phyloP scores from a whole-genome alignment of 2,113 vertebrate species.

The Labrus mixtus region DNA sequence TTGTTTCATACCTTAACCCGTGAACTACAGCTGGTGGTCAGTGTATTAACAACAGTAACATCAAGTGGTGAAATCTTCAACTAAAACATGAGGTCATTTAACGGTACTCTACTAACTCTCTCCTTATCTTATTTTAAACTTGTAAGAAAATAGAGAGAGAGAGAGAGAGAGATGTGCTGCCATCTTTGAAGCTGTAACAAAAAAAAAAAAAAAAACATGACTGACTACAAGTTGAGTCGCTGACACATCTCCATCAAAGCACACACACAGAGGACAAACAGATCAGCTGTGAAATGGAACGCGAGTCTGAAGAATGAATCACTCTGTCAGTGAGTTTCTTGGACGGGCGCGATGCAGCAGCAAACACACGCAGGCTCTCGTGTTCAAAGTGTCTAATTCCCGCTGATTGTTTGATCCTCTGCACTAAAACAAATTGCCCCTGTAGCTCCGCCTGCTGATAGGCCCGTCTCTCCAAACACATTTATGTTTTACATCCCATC shows the following conservation, averaged over 20 bases:
- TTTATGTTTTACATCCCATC: constrained; percentile 8
- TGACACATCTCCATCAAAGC: not conserved
- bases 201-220: too few relatives aligned
- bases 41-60: too few relatives aligned
- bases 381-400: constrained; percentile 1
- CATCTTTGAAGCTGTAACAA: too few relatives aligned
- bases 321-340: constrained; percentile 4
- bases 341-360: not conserved
- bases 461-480: not conserved
- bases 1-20: too few relatives aligned
- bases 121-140: too few relatives aligned
- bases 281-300: not conserved
- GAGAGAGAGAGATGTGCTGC: too few relatives aligned
- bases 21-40: too few relatives aligned
- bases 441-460: not conserved
- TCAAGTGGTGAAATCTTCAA: too few relatives aligned
- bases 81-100: too few relatives aligned
- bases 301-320: not conserved
- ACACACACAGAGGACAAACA: not conserved
- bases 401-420: constrained; percentile 7
- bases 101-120: too few relatives aligned
- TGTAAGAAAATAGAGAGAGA: too few relatives aligned
- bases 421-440: not conserved
- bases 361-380: not conserved
- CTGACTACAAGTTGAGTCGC: not conserved